A percentile compares a stretch with the other conserved stretches of the same genome.
These are phyloP conservation scores for Vandiemenella viatica DNA, from an alignment of 2,888 invertebrate genomes.

Conservation along the genomic window DNA sequence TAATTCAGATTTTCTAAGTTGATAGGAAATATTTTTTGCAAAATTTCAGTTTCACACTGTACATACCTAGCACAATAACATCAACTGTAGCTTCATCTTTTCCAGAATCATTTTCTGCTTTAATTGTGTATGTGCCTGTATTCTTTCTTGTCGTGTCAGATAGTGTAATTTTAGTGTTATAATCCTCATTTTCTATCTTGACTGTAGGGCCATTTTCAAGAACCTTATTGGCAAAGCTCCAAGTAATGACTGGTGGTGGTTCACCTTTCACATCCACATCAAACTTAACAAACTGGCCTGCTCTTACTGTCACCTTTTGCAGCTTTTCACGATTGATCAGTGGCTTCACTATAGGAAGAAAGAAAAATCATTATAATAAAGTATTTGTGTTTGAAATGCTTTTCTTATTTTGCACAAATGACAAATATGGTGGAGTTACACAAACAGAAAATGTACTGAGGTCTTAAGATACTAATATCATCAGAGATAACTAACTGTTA, in stretches of 20 bases:
- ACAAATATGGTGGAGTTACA: too few species aligned
- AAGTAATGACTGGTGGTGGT: slow-evolving; percentile 81
- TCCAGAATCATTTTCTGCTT: slow-evolving; percentile 85
- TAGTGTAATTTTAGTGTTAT: slow-evolving; percentile 73
- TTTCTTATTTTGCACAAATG: too few species aligned
- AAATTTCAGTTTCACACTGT: too few species aligned
- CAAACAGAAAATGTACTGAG: too few species aligned
- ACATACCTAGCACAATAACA: slow-evolving; percentile 67
- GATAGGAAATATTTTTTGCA: too few species aligned
- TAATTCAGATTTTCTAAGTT: too few species aligned
- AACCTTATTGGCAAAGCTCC: slow-evolving; percentile 53
- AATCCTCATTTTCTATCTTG: slow-evolving; percentile 79
- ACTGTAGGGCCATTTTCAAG: slow-evolving; percentile 49
- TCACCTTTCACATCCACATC: slow-evolving; percentile 94
- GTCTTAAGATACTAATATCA: too few species aligned
- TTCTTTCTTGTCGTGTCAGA: slow-evolving; percentile 68
- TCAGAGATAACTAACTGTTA: too few species aligned
- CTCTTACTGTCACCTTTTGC: slow-evolving; percentile 72
- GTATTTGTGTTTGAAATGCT: too few species aligned
- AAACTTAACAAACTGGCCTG: slow-evolving; percentile 76
- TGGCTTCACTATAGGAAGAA: slow-evolving; percentile 63
- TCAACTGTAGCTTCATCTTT: slow-evolving; percentile 89
- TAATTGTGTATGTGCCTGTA: slow-evolving; percentile 80
- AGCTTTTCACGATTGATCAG: slow-evolving; percentile 88
- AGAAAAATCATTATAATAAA: slow-evolving; percentile 6